Percentiles rank a stretch among this genome's conserved stretches.
phyloP scores from a whole-genome alignment of 30 jellyfish, hydroid and myxozoan genomes.

The Haliclystus octoradiatus region DNA sequence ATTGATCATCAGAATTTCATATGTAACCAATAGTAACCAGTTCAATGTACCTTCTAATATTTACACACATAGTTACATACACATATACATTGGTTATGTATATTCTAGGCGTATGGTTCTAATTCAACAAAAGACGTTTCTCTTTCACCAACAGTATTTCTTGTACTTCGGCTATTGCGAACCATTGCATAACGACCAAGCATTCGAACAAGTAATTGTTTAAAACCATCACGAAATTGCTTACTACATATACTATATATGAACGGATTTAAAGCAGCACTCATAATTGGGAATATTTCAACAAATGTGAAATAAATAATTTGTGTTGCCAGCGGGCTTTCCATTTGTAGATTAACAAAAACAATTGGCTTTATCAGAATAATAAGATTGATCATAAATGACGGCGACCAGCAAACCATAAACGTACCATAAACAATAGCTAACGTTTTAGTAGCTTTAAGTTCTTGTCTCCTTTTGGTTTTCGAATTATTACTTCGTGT shows the following conservation, averaged over 20 bases:
- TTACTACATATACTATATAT: constrained; percentile 57
- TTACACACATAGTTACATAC: too few species aligned
- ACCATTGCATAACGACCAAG: neutral
- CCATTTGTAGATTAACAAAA: constrained; percentile 6
- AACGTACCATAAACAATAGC: constrained; percentile 85
- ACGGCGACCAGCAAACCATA: constrained; percentile 85
- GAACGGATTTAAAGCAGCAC: constrained; percentile 68
- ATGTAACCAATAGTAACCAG: too few species aligned
- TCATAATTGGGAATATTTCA: constrained; percentile 56
- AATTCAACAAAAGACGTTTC: neutral
- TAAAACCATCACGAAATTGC: constrained; percentile 37
- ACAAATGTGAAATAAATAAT: constrained; percentile 47
- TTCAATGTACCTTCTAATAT: too few species aligned
- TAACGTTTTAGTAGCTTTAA: constrained; percentile 83
- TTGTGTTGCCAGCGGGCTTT: constrained; percentile 17
- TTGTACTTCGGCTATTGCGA: neutral
- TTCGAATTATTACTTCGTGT: constrained; percentile 9
- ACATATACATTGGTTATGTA: neutral
- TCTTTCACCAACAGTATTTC: neutral
- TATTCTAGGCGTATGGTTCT: neutral
- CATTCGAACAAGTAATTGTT: neutral
- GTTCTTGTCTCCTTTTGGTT: constrained; percentile 40
- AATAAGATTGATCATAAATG: constrained; percentile 37
- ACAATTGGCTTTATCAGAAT: constrained; percentile 6
- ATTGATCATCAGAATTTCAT: too few species aligned